Conservation (phyloP, 2,113 vertebrate species). For the Oncorhynchus mykiss region DNA sequence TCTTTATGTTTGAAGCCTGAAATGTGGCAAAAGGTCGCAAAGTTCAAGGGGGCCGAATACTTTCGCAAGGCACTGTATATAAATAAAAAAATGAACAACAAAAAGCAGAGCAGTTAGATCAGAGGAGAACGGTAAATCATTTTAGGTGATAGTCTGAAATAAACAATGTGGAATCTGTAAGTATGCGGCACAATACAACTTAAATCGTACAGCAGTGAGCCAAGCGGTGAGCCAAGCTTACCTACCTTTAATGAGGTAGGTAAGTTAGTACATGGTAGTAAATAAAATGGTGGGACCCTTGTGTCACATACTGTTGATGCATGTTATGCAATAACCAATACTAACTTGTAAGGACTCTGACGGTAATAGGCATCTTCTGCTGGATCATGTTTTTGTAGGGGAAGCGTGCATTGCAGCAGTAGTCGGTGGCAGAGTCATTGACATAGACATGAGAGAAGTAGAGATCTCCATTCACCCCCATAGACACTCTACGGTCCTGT, state of each 20-base stretch:
- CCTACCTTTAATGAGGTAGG: neutral
- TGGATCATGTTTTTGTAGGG: conserved; percentile 95
- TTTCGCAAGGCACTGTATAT: too few species aligned
- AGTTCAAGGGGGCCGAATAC: too few species aligned
- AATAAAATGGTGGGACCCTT: neutral
- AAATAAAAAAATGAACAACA: conserved; percentile 43
- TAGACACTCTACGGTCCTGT: conserved; percentile 91
- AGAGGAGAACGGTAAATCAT: conserved; percentile 63
- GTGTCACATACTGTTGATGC: too few species aligned
- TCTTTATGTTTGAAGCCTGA: too few species aligned
- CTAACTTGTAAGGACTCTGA: conserved; percentile 96
- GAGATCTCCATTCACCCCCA: conserved; percentile 90
- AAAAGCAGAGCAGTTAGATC: neutral
- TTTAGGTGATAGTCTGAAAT: conserved; percentile 80
- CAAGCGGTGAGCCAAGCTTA: too few species aligned
- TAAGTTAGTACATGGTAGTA: neutral
- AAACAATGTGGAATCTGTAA: conserved; percentile 69
- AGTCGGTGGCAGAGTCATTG: conserved; percentile 86
- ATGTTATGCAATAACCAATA: conserved; percentile 29
- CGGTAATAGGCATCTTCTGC: conserved; percentile 93
- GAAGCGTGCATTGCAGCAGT: conserved; percentile 94
- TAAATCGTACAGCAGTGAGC: conserved; percentile 1
- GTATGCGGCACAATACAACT: conserved; percentile 10
- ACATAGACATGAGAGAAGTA: conserved; percentile 91
- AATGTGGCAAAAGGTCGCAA: too few species aligned